phyloP scores from a whole-genome alignment of 2,888 invertebrate species.

The Sipunculus nudus region DNA sequence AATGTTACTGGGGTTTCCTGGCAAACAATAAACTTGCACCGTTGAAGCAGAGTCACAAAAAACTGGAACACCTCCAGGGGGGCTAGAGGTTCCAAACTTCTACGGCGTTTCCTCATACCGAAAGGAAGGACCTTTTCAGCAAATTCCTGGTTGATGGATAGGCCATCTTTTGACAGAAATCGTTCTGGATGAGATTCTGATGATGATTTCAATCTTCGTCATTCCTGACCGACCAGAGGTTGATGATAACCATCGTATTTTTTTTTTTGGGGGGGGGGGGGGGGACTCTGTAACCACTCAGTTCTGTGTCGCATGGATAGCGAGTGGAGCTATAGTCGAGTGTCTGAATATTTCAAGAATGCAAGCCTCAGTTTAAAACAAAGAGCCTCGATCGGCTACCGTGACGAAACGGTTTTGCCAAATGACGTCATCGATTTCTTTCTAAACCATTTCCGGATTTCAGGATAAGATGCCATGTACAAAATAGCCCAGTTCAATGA shows the following conservation, averaged over 20 bases:
- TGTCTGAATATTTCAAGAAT: conserved; percentile 2
- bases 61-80: conserved; percentile 6
- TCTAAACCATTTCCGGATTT: conserved; percentile 1
- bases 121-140: background rate
- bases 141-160: conserved; percentile 22
- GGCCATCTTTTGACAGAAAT: conserved; percentile 8
- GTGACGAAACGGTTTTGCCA: background rate
- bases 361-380: background rate
- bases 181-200: conserved; percentile 14
- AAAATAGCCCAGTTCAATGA: conserved; percentile 11
- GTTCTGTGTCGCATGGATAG: conserved; percentile 12
- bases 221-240: conserved; percentile 2
- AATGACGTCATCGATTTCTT: background rate
- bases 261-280: too few species aligned
- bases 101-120: conserved; percentile 4
- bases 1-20: too few species aligned
- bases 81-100: conserved; percentile 13
- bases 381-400: conserved; percentile 2
- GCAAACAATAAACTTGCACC: conserved; percentile 10
- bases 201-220: conserved; percentile 7
- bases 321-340: background rate
- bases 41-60: conserved; percentile 4
- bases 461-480: conserved; percentile 6
- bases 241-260: conserved; percentile 13
- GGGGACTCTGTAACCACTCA: conserved; percentile 17